Percentiles rank a stretch among this genome's conserved stretches.
These are phyloP conservation scores for Chydorus sphaericus DNA, from an alignment of 2,888 invertebrate genomes.

Conservation along the genomic window DNA sequence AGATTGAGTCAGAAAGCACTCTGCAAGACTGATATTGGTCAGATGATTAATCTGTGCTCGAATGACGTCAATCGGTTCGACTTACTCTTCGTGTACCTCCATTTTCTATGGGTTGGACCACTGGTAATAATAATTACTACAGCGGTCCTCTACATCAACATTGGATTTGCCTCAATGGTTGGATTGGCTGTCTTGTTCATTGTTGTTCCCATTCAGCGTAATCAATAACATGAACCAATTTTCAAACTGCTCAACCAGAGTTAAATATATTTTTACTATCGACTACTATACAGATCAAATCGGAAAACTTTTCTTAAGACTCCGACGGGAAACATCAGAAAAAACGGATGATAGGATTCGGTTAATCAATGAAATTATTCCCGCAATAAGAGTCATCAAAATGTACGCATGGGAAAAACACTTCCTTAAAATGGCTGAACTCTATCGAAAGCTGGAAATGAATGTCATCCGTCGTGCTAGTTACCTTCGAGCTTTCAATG, in stretches of 20 bases:
- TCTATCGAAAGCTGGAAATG: constrained; percentile 24
- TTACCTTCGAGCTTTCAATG: constrained; percentile 27
- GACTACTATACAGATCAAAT: too few relatives aligned
- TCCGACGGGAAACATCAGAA: constrained; percentile 31
- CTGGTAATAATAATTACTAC: constrained; percentile 64
- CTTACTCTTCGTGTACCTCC: constrained; percentile 70
- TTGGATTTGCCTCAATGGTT: constrained; percentile 52
- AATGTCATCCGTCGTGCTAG: constrained; percentile 23
- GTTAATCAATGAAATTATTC: constrained; percentile 38
- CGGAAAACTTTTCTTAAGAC: constrained; percentile 25
- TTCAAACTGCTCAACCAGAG: too few relatives aligned
- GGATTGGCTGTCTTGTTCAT: constrained; percentile 64
- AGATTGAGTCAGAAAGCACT: constrained; percentile 64
- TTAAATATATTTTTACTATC: too few relatives aligned
- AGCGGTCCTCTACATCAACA: constrained; percentile 59
- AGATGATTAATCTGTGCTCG: constrained; percentile 86
- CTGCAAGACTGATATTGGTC: constrained; percentile 75
- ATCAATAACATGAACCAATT: too few relatives aligned
- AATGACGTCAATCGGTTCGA: constrained; percentile 92
- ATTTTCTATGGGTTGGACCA: constrained; percentile 84
- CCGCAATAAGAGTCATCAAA: constrained; percentile 38
- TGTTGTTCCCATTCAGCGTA: constrained; percentile 71
- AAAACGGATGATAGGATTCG: constrained; percentile 36
- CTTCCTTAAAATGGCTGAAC: constrained; percentile 27
- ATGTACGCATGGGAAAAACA: constrained; percentile 42